Conservation (phyloP, 2,888 invertebrate species). For the Stenodema calcarata region DNA sequence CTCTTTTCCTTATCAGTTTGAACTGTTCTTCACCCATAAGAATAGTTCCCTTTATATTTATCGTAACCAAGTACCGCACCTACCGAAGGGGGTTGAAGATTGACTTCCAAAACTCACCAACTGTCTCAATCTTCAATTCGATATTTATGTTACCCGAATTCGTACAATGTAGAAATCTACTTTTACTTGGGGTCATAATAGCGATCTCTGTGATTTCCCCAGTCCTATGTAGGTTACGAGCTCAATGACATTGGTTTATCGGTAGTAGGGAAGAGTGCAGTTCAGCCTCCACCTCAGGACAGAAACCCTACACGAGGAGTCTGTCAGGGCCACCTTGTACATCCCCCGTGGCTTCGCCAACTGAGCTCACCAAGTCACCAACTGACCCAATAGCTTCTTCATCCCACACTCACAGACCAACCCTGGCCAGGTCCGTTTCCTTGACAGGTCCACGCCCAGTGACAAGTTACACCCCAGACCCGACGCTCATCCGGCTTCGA, state of each 20-base stretch:
- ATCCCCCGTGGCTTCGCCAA: neutral
- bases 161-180: neutral
- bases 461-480: neutral
- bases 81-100: too few relatives aligned
- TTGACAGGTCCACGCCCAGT: constrained; percentile 17
- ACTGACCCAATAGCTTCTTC: neutral
- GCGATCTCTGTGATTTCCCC: neutral
- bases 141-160: too few relatives aligned
- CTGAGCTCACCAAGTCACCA: constrained; percentile 1
- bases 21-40: too few relatives aligned
- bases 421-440: constrained; percentile 24
- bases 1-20: too few relatives aligned
- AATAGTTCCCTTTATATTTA: too few relatives aligned
- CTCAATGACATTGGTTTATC: neutral
- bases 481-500: neutral
- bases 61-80: too few relatives aligned
- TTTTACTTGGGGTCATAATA: neutral
- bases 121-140: too few relatives aligned
- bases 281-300: neutral
- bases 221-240: neutral
- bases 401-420: neutral
- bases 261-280: constrained; percentile 35
- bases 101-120: too few relatives aligned
- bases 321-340: constrained; percentile 29
- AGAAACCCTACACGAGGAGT: constrained; percentile 40